Percentiles rank a stretch among this genome's conserved stretches.
Conservation (phyloP, 2,888 invertebrate species). For the Frankliniella fusca region DNA sequence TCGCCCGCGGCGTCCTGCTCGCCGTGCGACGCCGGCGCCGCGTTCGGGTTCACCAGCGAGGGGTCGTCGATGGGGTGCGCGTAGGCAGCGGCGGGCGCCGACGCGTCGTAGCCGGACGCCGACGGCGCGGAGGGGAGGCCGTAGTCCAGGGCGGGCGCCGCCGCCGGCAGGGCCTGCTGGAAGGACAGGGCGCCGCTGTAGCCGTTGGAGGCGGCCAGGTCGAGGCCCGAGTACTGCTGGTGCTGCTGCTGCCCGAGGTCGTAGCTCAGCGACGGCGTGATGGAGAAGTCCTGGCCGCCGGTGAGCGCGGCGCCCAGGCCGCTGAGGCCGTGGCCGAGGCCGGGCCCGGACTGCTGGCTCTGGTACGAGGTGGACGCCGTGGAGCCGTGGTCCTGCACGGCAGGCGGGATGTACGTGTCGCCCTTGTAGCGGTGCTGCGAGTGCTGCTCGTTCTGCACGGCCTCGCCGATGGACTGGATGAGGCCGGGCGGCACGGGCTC, state of each 20-base stretch:
- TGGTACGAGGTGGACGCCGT: constrained; percentile 21
- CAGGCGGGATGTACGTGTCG: constrained; percentile 42
- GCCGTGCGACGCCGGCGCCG: constrained; percentile 42
- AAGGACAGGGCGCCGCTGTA: constrained; percentile 33
- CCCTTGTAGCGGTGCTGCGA: constrained; percentile 38
- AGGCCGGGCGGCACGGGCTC: constrained; percentile 70
- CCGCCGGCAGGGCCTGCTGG: constrained; percentile 40
- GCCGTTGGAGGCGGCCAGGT: constrained; percentile 33
- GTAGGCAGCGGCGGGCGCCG: constrained; percentile 47
- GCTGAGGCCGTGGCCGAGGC: constrained; percentile 31
- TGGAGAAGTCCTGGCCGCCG: constrained; percentile 15
- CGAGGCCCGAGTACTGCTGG: neutral
- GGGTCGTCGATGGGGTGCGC: constrained; percentile 41
- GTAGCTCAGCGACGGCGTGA: constrained; percentile 1
- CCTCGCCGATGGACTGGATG: constrained; percentile 61
- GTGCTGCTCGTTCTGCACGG: constrained; percentile 56
- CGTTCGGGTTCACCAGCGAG: constrained; percentile 1
- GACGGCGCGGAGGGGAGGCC: constrained; percentile 45
- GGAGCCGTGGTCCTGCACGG: constrained; percentile 40
- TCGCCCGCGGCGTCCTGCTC: constrained; percentile 34
- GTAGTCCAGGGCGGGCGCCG: constrained; percentile 46
- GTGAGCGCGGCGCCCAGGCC: constrained; percentile 25
- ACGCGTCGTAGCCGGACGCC: constrained; percentile 40
- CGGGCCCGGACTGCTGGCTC: constrained; percentile 33
- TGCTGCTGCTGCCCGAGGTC: constrained; percentile 35